These are phyloP conservation scores for Rhinella marina DNA, from an alignment of 2,797 vertebrate genomes.

Conservation along the genomic window DNA sequence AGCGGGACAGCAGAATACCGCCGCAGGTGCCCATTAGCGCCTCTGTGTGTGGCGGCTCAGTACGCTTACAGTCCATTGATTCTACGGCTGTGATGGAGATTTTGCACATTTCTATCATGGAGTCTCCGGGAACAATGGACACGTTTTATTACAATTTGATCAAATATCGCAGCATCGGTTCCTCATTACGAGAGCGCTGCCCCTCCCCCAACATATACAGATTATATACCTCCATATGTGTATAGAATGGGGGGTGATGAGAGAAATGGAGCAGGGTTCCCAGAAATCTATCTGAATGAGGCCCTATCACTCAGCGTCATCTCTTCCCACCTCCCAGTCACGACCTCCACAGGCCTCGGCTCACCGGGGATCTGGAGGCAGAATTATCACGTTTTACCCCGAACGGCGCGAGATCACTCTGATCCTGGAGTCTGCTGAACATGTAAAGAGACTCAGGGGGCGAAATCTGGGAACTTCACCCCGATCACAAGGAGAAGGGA, in stretches of 20 bases:
- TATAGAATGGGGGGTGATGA: slow-evolving; percentile 6
- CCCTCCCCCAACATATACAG: background rate
- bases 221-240: background rate
- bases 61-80: too few relatives aligned
- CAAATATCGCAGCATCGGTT: background rate
- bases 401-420: background rate
- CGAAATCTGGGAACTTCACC: slow-evolving; percentile 9
- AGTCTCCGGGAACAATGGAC: too few relatives aligned
- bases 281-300: slow-evolving; percentile 7
- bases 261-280: slow-evolving; percentile 30
- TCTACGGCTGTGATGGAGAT: too few relatives aligned
- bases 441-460: background rate
- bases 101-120: too few relatives aligned
- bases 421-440: slow-evolving; percentile 13
- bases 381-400: slow-evolving; percentile 43
- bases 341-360: background rate
- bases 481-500: background rate
- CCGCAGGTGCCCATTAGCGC: too few relatives aligned
- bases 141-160: background rate
- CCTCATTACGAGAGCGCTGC: background rate
- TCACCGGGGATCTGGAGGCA: slow-evolving; percentile 4
- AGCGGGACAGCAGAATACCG: too few relatives aligned
- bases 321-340: slow-evolving; percentile 44
- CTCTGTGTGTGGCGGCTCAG: too few relatives aligned
- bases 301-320: background rate